Conservation (phyloP, 1,140 invertebrate genomes). For the Sycophila sp. region DNA sequence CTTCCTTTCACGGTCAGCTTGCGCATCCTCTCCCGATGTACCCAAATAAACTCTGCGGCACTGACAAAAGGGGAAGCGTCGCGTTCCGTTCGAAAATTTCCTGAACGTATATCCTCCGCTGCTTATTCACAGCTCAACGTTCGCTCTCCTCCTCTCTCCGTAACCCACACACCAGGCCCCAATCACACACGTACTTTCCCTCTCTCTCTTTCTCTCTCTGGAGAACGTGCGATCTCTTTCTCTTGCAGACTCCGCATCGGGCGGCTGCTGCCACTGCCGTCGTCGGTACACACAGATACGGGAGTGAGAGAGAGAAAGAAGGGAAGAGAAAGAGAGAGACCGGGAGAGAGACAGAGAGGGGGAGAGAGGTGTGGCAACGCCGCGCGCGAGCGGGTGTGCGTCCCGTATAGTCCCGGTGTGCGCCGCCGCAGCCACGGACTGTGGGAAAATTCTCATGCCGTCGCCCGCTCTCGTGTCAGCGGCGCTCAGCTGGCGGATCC, state of each 20-base stretch:
- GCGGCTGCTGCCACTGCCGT: neutral
- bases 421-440: conserved; percentile 54
- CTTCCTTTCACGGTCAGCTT: neutral
- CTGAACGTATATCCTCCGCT: conserved; percentile 26
- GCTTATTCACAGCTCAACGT: too few relatives aligned
- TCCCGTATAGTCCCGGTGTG: conserved; percentile 38
- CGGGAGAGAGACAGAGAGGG: too few relatives aligned
- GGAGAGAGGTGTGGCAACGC: conserved; percentile 60
- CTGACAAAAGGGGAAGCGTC: neutral
- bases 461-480: conserved; percentile 37
- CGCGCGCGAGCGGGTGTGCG: conserved; percentile 49
- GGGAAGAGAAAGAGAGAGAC: neutral
- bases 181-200: too few relatives aligned
- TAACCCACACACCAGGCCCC: neutral
- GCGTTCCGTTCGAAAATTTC: conserved; percentile 12
- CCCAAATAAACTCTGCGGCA: neutral
- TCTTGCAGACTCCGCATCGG: neutral
- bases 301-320: conserved; percentile 49
- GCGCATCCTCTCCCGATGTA: neutral
- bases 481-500: conserved; percentile 49
- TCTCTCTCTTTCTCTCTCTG: neutral
- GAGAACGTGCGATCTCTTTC: conserved; percentile 23
- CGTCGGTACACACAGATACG: conserved; percentile 32
- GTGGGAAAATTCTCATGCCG: conserved; percentile 66
- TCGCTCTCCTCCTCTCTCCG: conserved; percentile 26